Base-by-base conservation (phyloP, 2,797 vertebrate species). In the Lemur catta region DNA sequence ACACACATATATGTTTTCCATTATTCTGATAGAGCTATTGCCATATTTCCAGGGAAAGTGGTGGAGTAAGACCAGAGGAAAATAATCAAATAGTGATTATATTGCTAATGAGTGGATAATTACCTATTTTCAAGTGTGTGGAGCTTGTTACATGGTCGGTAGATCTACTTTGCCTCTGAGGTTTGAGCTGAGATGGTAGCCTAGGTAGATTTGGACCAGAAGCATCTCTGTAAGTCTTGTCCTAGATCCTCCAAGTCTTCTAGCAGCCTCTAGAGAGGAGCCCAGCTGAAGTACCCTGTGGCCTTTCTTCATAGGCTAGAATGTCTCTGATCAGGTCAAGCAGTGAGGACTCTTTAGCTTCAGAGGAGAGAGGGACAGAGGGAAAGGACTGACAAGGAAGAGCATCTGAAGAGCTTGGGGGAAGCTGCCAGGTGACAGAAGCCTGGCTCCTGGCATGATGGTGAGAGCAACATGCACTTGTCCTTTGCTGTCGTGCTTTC, bases 71-170 rank as follows among this genome's bases (percentile, higher is more conserved):
- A n/a, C 20, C 22, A 63, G 24, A 74, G 26, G 76, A 80, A 81
- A 35, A 26, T 10, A 79, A 80, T 57, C 13, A 52, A 78, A 91
- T 38, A 41, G 74, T 75, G 71, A 61, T 80, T 71, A 63, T 84
- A 78, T 71, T 69, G 18, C 4, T 26, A 12, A 10, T 33, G 38
- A 71, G 18, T 52, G 41, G 20, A 17, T 81, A 57, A 46, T 14
- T 33, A 35, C 20, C 38, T 46, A 7, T 81, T 71, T 84, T 89
- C 55, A 50, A 59, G 28, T n/a, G 10, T 28, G 1, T 7, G 33
- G 1, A 52, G 7, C 3, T 81, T 79, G 74, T 75, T 18, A 48
- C 30, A 22, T 8, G 20, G 1, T 93, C 12, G 3, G 38, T 35
- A 28, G 30, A 78, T 91, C 13, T 41, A 52, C 46, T 78, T 69